Base-by-base conservation (phyloP, 2,113 vertebrate genomes). In the Zeus faber region DNA sequence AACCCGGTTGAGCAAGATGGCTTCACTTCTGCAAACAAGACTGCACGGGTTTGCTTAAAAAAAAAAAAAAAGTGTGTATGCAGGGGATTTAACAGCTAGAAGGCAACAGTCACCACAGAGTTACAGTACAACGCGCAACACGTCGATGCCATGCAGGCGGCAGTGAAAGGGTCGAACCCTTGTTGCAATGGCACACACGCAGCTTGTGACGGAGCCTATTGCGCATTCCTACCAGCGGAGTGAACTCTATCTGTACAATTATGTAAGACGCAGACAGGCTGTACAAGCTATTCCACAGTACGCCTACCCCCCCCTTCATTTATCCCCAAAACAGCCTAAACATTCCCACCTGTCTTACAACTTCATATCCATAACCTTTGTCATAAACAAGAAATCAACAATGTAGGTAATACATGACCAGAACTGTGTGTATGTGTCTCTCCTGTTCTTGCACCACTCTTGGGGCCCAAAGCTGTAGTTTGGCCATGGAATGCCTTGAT, bases 151-250 rank as follows among this genome's bases (percentile, higher is more conserved):
- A 71, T 72, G 72, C 79, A 70, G 81, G 70, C 67, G 64, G 62
- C 66, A 52, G 65, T 60, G 77, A 81, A 68, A 59, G 57, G 64
- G 60, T 3, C 31, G 75, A 76, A 73, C 76, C 79, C 78, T 71
- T 67, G 83, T 76, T 80, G 57, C 79, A 80, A 54, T 77, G 83
- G 72, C 77, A 82, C 71, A 66, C 66, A 82, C 67, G 75, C 67
- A 78, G 76, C 84, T 81, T 65, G 80, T 84, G 81, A 86, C 79
- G 79, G 62, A 76, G 75, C 63, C 73, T 74, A 79, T 66, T 77
- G 77, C 80, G 74, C 77, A 82, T 84, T 86, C 81, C 81, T 71
- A 47, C 69, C 67, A 39, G 78, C 65, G 55, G 63, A 71, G 65
- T 81, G 79, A 81, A 84, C 84, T 76, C 75, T 80, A 69, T 31